These are phyloP conservation scores for Uloborus diversus DNA, from an alignment of 1,140 invertebrate species.

Conservation along the genomic window DNA sequence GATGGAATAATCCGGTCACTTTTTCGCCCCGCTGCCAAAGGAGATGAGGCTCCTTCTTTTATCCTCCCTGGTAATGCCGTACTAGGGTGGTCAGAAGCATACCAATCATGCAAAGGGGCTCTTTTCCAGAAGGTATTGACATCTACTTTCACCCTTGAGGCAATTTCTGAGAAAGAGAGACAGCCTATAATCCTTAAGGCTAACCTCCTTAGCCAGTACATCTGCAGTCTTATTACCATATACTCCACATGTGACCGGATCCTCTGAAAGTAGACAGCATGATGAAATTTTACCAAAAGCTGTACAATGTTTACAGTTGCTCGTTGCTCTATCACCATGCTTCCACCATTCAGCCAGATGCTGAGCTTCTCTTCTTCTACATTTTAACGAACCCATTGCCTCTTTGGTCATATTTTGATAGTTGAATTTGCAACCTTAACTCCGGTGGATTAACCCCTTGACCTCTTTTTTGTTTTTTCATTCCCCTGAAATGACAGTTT, in stretches of 20 bases:
- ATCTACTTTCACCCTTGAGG: background rate
- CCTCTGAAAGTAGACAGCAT: background rate
- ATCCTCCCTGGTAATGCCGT: background rate
- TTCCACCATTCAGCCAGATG: background rate
- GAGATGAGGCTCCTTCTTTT: too few species aligned
- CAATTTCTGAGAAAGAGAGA: background rate
- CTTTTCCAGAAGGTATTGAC: slow-evolving; percentile 1
- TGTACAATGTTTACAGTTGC: background rate
- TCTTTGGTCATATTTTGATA: too few species aligned
- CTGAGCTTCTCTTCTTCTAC: too few species aligned
- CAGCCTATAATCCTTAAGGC: background rate
- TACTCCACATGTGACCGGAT: background rate
- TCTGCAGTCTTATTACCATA: background rate
- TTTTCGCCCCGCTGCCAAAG: too few species aligned
- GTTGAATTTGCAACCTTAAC: too few species aligned
- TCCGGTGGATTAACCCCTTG: too few species aligned
- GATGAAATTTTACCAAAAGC: background rate
- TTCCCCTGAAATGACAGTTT: too few species aligned
- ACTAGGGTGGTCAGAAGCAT: background rate
- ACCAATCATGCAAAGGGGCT: background rate
- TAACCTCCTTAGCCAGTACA: background rate
- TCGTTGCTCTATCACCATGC: background rate
- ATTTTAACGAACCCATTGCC: too few species aligned
- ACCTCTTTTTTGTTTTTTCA: too few species aligned
- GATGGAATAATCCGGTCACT: too few species aligned